Evolutionary conservation across 2,113 vertebrate species (phyloP).

Genomic region (Corythornis madagascariensis): DNA sequence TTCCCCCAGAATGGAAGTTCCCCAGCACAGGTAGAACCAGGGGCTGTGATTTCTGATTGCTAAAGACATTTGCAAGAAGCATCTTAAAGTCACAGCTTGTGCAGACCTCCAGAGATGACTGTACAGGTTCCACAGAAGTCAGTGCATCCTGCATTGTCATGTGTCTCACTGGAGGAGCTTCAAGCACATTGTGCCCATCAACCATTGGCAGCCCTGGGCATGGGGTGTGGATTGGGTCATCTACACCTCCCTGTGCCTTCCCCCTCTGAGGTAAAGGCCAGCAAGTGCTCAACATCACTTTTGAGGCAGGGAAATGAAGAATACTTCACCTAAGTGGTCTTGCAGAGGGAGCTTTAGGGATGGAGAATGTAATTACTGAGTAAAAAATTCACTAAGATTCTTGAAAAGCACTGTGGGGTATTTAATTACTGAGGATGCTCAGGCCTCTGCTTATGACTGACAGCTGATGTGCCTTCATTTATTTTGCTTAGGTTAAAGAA

Average conservation of each 20-base stretch:
- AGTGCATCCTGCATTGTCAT: background rate
- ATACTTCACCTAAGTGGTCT: slow-evolving; percentile 40
- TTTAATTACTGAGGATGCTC: slow-evolving; percentile 41
- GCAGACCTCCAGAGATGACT: background rate
- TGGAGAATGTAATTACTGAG: slow-evolving; percentile 36
- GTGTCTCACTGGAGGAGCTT: background rate
- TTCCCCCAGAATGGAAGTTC: background rate
- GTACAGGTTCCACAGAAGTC: background rate
- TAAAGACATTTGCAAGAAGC: background rate
- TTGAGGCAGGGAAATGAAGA: slow-evolving; percentile 45
- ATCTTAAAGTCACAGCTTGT: background rate
- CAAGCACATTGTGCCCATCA: background rate
- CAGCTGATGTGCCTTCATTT: background rate
- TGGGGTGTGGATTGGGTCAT: background rate
- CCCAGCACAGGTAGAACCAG: background rate
- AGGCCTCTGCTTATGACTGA: slow-evolving; percentile 37
- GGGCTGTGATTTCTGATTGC: background rate
- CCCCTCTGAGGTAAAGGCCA: background rate
- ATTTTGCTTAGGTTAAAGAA: background rate
- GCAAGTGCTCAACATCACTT: slow-evolving; percentile 13
- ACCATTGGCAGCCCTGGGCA: background rate
- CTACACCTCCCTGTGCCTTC: background rate
- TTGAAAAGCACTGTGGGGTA: slow-evolving; percentile 54
- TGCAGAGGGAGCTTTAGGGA: slow-evolving; percentile 32
- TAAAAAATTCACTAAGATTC: slow-evolving; percentile 54